Base-by-base conservation (phyloP, 1,140 invertebrate genomes). In the Harpegnathos saltator region DNA sequence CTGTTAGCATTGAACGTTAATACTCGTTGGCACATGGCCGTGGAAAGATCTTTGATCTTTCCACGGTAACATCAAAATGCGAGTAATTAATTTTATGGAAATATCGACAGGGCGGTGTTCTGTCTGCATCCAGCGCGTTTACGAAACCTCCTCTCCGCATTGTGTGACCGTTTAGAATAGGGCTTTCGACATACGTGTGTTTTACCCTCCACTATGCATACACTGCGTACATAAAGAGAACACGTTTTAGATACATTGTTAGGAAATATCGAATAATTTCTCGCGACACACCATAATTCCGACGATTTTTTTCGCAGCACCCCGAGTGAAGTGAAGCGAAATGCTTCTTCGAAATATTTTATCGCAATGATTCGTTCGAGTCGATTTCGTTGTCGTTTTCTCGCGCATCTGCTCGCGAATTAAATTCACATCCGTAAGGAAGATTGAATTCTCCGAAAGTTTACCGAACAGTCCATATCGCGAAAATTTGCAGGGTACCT, bases 61-160 rank as follows among this genome's bases (percentile, higher is more conserved):
- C n/a, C n/a, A n/a, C n/a, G n/a, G n/a, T n/a, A n/a, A n/a, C 12
- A 59, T 69, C 24, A 71, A 80, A 59, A 19, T 54, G 33, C 4
- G 44, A 29, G 17, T 54, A 78, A 78, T 38, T 77, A 19, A 77
- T 17, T 44, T 54, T 24, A 77, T 11, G 11, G 54, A 38, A 24
- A 54, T 44, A 69, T 62, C 24, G 24, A 19, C 29, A 26, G n/a
- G n/a, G 38, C n/a, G 1, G 22, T 52, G 19, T 19, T 62, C 44
- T 62, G 62, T 84, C 87, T 86, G 80, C 84, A 83, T 89, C 87
- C 87, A 89, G 87, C 87, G 63, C 63, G 29, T 74, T 69, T 68
- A 69, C 24, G 38, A 54, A 26, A 48, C 78, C 33, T 69, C 65
- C 77, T 63, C 33, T 63, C 11, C 38, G 9, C 52, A 65, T 59